Conservation (phyloP, 2,113 vertebrate genomes). For the Bubo blakistoni region DNA sequence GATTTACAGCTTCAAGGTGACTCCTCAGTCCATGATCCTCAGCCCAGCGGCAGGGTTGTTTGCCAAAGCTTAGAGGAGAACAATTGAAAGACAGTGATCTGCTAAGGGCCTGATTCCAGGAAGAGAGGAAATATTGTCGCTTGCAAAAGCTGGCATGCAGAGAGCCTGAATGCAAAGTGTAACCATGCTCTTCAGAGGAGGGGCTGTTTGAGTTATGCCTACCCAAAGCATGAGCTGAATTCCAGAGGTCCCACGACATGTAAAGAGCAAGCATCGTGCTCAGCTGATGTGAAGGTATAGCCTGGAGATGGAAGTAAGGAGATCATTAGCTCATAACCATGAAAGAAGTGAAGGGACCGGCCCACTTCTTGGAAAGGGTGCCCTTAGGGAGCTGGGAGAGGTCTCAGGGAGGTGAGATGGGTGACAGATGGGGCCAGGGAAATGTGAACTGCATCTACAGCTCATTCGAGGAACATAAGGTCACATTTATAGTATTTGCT, state of each 20-base stretch:
- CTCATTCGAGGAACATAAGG: constrained; percentile 34
- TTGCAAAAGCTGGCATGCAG: not conserved
- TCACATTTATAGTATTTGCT: not conserved
- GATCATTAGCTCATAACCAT: not conserved
- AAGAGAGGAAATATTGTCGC: not conserved
- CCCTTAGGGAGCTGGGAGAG: not conserved
- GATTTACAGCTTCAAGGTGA: constrained; percentile 11
- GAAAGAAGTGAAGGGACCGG: not conserved
- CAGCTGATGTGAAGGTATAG: not conserved
- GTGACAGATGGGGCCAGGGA: not conserved
- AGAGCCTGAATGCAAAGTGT: not conserved
- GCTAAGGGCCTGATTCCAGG: not conserved
- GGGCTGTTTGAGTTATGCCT: not conserved
- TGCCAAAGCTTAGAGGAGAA: not conserved
- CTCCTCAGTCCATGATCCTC: not conserved
- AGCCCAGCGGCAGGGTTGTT: not conserved
- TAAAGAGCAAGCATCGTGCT: not conserved
- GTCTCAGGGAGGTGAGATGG: not conserved
- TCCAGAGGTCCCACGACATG: not conserved
- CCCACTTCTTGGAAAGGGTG: not conserved
- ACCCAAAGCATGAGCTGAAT: not conserved
- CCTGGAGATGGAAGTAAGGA: not conserved
- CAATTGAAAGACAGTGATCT: not conserved
- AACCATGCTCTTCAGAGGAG: not conserved
- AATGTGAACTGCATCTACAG: not conserved